phyloP scores from a whole-genome alignment of 1,140 invertebrate species.

The Gonatopus flavifemur region DNA sequence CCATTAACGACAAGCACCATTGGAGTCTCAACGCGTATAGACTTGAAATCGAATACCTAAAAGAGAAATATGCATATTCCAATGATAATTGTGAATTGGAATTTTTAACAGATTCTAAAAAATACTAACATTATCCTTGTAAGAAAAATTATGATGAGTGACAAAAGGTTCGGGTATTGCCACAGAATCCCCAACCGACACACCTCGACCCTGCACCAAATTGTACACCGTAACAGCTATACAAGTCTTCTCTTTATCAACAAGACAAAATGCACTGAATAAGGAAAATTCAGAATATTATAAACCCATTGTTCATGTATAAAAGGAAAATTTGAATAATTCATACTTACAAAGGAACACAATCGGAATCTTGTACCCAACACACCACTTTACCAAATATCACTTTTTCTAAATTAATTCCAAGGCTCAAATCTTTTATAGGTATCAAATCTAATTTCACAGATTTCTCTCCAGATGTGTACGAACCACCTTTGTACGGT shows the following conservation, averaged over 20 bases:
- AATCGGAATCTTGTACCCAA: conserved; percentile 72
- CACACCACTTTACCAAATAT: conserved; percentile 80
- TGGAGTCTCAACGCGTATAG: conserved; percentile 76
- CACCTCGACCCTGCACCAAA: conserved; percentile 75
- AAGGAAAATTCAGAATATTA: conserved; percentile 16
- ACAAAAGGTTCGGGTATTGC: conserved; percentile 77
- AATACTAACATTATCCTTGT: conserved; percentile 62
- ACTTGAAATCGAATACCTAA: conserved; percentile 72
- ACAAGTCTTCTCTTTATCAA: conserved; percentile 73
- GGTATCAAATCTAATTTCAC: conserved; percentile 59
- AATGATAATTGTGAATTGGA: not conserved
- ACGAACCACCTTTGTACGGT: conserved; percentile 64
- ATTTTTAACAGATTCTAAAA: conserved; percentile 5
- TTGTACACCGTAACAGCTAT: conserved; percentile 81
- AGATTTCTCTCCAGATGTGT: conserved; percentile 58
- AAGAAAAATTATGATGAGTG: conserved; percentile 64
- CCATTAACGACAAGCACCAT: conserved; percentile 75
- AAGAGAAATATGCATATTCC: conserved; percentile 29
- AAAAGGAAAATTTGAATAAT: not conserved
- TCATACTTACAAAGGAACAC: conserved; percentile 74
- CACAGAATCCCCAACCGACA: conserved; percentile 82
- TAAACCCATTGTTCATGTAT: not conserved
- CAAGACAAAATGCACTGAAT: conserved; percentile 78
- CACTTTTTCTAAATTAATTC: conserved; percentile 69
- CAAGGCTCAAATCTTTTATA: conserved; percentile 59